Evolutionary conservation across 1,140 invertebrate species (phyloP), one percentile per base, ranked within the genome.

Genomic region (Aphelinus certus): DNA sequence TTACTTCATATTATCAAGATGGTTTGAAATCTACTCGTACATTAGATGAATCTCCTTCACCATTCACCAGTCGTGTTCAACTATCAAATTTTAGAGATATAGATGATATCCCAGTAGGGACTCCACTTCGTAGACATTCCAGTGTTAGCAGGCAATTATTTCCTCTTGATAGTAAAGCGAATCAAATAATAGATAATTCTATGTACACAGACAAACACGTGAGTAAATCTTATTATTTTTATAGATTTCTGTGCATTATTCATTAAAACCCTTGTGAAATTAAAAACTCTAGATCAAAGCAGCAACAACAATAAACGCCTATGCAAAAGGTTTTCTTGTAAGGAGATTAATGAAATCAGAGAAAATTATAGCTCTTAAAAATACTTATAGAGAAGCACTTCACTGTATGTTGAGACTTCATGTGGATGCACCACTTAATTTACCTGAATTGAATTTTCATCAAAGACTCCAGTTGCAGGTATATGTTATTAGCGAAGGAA

Each of bases 331-430:
- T 2, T 96, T 92, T 84, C 87, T 97, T 69, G 92, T 93, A 49
- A 90, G 96, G 58, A 90, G 95, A 75, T 87, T 97, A 56, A 91
- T 96, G 84, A 89, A 87, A 68, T 95, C 95, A 1, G 93, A 95
- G 81, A 92, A 93, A 79, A 93, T 96, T 2, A 92, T 95, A 83
- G 88, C 89, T 55, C 89, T 95, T 10, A 94, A 96, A 76, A 92
- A 94, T 87, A 95, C 93, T 43, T 95, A 96, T 77, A 89, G 90
- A 78, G 94, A 95, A 82, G 93, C 94, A 3, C 84, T 95, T 61
- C 85, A 93, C 43, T 94, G 93, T 83, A 92, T 94, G 76, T 86
- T 95, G 57, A 92, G 94, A 82, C 86, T 95, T 71, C 93, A 95
- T 75, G 88, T 92, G 75, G 93, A 94, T 75, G 84, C 87, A 46